phyloP scores from a whole-genome alignment of 2,888 invertebrate genomes.

The Pterostichus madidus region DNA sequence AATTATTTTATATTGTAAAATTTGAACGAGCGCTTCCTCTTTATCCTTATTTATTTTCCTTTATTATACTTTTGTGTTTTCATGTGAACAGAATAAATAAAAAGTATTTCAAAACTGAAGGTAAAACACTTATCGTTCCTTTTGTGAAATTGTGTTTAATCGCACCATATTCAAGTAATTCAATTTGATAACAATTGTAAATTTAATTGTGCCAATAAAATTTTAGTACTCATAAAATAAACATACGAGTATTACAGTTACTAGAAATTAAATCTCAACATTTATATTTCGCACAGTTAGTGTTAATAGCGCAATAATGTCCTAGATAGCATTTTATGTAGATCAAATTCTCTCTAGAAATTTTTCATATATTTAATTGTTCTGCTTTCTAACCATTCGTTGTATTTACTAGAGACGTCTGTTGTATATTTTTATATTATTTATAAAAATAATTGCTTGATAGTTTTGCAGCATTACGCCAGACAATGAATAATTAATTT shows the following conservation, averaged over 20 bases:
- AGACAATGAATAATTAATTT: slow-evolving; percentile 9
- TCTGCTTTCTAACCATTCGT: slow-evolving; percentile 47
- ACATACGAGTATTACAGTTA: slow-evolving; percentile 6
- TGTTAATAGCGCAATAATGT: slow-evolving; percentile 17
- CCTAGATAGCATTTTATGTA: slow-evolving; percentile 14
- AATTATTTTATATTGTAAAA: too few species aligned
- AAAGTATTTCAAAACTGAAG: background rate
- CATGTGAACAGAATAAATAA: background rate
- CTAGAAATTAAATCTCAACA: slow-evolving; percentile 23
- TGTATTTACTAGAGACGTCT: slow-evolving; percentile 9
- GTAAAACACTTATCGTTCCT: background rate
- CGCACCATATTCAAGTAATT: slow-evolving; percentile 8
- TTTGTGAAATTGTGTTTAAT: background rate
- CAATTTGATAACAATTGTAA: slow-evolving; percentile 6
- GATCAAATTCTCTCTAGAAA: slow-evolving; percentile 7
- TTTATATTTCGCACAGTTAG: slow-evolving; percentile 12
- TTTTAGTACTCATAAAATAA: slow-evolving; percentile 24
- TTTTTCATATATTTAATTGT: slow-evolving; percentile 38
- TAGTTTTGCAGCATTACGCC: background rate
- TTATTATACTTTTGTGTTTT: background rate
- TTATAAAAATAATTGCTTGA: slow-evolving; percentile 18
- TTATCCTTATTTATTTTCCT: background rate
- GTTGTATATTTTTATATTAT: slow-evolving; percentile 3
- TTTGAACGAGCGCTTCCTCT: too few species aligned
- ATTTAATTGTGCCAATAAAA: slow-evolving; percentile 22